A percentile compares a stretch with the other conserved stretches of the same genome.
phyloP scores from a whole-genome alignment of 2,113 vertebrate genomes.

The Colaptes auratus region DNA sequence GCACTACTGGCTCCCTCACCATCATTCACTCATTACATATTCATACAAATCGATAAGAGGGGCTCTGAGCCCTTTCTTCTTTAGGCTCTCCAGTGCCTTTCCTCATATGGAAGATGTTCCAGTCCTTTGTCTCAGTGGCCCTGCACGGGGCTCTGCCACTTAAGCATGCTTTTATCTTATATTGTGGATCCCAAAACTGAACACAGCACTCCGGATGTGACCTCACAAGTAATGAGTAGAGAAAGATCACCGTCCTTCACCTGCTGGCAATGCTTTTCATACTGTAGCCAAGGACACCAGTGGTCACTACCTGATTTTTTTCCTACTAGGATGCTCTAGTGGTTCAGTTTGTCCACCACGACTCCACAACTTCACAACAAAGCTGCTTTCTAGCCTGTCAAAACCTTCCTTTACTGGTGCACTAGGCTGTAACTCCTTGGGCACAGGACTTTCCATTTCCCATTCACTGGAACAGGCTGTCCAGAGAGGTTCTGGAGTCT shows the following conservation, averaged over 20 bases:
- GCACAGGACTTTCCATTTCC: too few relatives aligned
- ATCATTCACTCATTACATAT: too few relatives aligned
- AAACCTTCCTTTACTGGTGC: rapidly evolving
- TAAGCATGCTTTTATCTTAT: neutral
- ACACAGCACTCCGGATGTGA: neutral
- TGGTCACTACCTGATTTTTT: too few relatives aligned
- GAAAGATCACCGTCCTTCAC: neutral
- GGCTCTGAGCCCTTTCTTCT: too few relatives aligned
- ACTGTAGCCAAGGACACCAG: neutral
- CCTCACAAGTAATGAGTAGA: neutral
- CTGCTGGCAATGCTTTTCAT: neutral
- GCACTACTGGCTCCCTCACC: too few relatives aligned
- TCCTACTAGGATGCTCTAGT: neutral
- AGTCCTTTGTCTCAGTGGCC: too few relatives aligned
- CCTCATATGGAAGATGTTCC: too few relatives aligned
- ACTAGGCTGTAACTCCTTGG: neutral
- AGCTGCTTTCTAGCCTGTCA: neutral
- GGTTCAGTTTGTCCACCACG: neutral
- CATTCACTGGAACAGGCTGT: too few relatives aligned
- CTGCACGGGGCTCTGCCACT: neutral
- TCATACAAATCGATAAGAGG: too few relatives aligned
- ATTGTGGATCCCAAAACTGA: neutral
- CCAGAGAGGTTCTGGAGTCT: too few relatives aligned
- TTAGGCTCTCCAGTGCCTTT: too few relatives aligned
- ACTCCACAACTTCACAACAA: neutral